Evolutionary conservation across 2,797 vertebrate species (phyloP).

Genomic region (Menidia menidia): DNA sequence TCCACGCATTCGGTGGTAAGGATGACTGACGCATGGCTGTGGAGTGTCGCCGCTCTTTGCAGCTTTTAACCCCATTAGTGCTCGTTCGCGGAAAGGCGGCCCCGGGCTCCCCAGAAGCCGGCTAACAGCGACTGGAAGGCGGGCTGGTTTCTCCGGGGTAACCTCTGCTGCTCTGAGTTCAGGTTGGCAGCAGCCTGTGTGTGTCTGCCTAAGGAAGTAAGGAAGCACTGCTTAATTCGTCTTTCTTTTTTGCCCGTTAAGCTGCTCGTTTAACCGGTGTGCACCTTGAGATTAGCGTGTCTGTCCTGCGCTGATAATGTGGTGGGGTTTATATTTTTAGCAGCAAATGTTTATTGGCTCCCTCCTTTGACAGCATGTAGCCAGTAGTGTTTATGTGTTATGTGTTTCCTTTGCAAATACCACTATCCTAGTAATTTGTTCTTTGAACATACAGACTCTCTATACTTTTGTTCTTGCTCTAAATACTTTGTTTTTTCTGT

Average conservation of each 20-base stretch:
- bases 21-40: not conserved
- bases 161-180: slow-evolving; percentile 9
- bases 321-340: not conserved
- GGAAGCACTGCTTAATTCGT: slow-evolving; percentile 16
- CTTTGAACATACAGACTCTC: not conserved
- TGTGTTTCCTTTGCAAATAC: not conserved
- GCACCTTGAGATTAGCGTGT: not conserved
- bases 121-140: not conserved
- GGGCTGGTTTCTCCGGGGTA: slow-evolving; percentile 12
- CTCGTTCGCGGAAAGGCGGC: not conserved
- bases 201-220: not conserved
- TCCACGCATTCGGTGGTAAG: not conserved
- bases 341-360: not conserved
- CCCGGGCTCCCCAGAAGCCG: not conserved
- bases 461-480: fast-evolving
- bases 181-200: not conserved
- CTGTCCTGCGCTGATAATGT: not conserved
- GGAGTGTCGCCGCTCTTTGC: fast-evolving
- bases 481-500: not conserved
- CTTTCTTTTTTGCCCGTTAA: not conserved
- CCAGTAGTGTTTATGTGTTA: not conserved
- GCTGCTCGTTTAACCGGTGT: not conserved
- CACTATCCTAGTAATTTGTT: not conserved
- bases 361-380: not conserved
- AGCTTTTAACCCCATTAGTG: fast-evolving